These are phyloP conservation scores for Engystomops pustulosus DNA, from an alignment of 2,113 vertebrate species.

Conservation along the genomic window DNA sequence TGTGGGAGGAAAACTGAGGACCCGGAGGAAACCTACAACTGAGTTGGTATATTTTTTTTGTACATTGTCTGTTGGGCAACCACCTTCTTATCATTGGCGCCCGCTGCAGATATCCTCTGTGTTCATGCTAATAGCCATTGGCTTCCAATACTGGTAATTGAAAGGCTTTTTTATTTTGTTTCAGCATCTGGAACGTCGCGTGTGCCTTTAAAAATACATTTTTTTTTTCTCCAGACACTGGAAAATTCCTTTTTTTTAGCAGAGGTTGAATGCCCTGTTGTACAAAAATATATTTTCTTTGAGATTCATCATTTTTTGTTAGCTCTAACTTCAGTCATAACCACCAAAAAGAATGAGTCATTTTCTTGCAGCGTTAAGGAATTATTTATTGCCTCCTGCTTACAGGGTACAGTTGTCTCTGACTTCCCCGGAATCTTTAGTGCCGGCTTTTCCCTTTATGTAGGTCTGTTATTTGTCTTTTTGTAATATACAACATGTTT, in stretches of 20 bases:
- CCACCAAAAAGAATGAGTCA: conserved; percentile 44
- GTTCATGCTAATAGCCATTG: too few relatives aligned
- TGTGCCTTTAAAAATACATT: conserved; percentile 19
- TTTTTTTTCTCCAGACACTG: conserved; percentile 21
- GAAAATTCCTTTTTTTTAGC: conserved; percentile 30
- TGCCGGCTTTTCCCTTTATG: background rate
- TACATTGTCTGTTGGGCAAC: too few relatives aligned
- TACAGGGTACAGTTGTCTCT: conserved; percentile 12
- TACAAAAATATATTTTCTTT: conserved; percentile 47
- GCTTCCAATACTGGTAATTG: background rate
- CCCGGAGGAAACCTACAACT: too few relatives aligned
- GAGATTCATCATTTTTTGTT: conserved; percentile 46
- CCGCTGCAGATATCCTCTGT: too few relatives aligned
- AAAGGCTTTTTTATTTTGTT: conserved; percentile 1
- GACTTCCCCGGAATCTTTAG: background rate
- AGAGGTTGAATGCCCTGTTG: conserved; percentile 39
- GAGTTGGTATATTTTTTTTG: too few relatives aligned
- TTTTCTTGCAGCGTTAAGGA: conserved; percentile 29
- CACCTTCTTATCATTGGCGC: too few relatives aligned
- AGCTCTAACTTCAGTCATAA: conserved; percentile 40
- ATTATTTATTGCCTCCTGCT: conserved; percentile 39
- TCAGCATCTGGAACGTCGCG: background rate
- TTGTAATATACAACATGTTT: background rate
- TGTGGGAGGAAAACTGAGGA: too few relatives aligned
- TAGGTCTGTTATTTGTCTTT: background rate